Evolutionary conservation across 2,888 invertebrate genomes (phyloP).

Genomic region (Agrochola lychnidis): DNA sequence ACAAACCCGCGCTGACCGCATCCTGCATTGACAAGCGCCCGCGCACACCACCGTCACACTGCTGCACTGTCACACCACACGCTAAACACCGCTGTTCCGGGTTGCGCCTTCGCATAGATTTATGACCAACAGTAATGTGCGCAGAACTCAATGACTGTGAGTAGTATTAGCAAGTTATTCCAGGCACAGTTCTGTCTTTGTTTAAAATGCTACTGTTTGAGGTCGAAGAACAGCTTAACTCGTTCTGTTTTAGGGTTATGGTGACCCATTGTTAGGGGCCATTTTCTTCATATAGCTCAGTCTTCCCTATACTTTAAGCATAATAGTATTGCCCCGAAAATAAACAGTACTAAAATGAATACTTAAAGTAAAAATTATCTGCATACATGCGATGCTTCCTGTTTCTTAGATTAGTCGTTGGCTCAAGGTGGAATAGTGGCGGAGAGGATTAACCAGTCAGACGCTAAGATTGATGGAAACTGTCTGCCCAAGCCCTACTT

Average conservation of each 20-base stretch:
- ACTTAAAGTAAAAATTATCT: neutral
- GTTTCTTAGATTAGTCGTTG: neutral
- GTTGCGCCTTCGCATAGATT: slow-evolving; percentile 39
- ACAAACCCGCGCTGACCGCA: slow-evolving; percentile 68
- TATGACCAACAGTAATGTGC: slow-evolving; percentile 46
- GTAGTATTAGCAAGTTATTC: slow-evolving; percentile 38
- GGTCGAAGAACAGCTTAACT: neutral
- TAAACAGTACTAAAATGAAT: neutral
- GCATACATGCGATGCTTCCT: neutral
- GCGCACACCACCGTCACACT: slow-evolving; percentile 13
- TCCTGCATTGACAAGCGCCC: slow-evolving; percentile 63
- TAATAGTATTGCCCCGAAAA: neutral
- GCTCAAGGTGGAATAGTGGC: neutral
- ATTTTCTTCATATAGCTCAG: neutral
- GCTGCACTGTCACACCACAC: slow-evolving; percentile 13
- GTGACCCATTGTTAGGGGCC: neutral
- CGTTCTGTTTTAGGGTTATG: slow-evolving; percentile 16
- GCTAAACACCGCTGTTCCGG: slow-evolving; percentile 19
- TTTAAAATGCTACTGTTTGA: slow-evolving; percentile 22
- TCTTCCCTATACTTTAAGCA: neutral
- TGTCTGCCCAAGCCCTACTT: too few species aligned
- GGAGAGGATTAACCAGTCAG: neutral
- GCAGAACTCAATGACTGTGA: slow-evolving; percentile 22
- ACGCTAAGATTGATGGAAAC: neutral
- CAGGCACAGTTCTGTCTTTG: slow-evolving; percentile 39